Base-by-base conservation (phyloP, 2,797 vertebrate species). In the Coregonus suidteri region DNA sequence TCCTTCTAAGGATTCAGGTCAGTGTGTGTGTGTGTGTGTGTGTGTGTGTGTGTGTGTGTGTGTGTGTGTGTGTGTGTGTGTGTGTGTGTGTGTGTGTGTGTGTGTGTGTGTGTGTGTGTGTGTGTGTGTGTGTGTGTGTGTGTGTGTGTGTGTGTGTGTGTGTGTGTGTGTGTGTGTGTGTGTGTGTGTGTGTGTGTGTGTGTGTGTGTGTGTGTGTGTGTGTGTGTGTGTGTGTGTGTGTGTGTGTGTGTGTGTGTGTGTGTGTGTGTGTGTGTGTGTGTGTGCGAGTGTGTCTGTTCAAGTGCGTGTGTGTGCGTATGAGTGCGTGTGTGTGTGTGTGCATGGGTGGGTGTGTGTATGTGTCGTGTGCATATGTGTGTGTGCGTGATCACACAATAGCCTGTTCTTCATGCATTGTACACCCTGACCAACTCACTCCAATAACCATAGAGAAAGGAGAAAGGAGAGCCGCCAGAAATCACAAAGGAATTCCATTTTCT, bases 401-500 rank as follows among this genome's bases (percentile, higher is more conserved):
- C 31, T 41, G 54, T 52, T 30, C 31, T 37, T 69, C 20, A 9
- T 77, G 51, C 77, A 71, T 34, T 52, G 66, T 71, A 59, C 74
- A 53, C 14, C 51, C 15, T 74, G 15, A 52, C 11, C 70, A 9
- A 9, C 7, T 41, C 41, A 41, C 37, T 41, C 37, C 41, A 47
- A 11, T 9, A 25, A 1, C 13, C 76, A 77, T 62, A 74, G 74
- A 81, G 82, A 35, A 72, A 37, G 31, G 41, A 75, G 68, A 16
- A 69, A 70, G 65, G 56, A 59, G 41, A 37, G 56, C 16, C 51
- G 76, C 68, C 68, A 84, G 70, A 83, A 87, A 91, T 91, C 88
- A 92, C 85, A 86, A 88, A 91, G 88, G 90, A 88, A 86, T 91
- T 87, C 74, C 81, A 85, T 90, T 91, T 88, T 89, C 82, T 89